Percentiles rank a stretch among this genome's conserved stretches.
phyloP scores from a whole-genome alignment of 2,113 vertebrate species.

The Neodontobutis hainanensis region DNA sequence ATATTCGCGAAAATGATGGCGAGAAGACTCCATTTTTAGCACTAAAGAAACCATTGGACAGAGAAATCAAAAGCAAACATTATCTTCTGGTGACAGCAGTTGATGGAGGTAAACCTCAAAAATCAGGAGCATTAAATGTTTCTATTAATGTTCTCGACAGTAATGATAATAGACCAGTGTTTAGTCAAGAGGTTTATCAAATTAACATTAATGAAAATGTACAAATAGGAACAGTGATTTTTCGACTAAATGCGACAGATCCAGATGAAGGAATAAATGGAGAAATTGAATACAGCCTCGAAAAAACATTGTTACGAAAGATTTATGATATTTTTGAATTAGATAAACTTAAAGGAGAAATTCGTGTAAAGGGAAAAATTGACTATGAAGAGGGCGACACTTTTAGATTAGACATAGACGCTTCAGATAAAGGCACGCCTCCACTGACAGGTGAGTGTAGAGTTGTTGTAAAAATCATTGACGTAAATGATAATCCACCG shows the following conservation, averaged over 20 bases:
- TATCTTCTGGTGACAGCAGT: conserved; percentile 47
- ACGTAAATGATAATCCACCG: conserved; percentile 80
- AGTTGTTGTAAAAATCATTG: conserved; percentile 67
- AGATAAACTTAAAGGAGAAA: conserved; percentile 54
- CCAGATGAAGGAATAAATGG: conserved; percentile 60
- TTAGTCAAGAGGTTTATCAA: conserved; percentile 36
- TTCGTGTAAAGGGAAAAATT: conserved; percentile 22
- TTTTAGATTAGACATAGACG: conserved; percentile 68
- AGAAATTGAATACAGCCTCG: conserved; percentile 59
- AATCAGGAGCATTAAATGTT: conserved; percentile 42
- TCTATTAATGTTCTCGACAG: conserved; percentile 51
- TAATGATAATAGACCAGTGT: conserved; percentile 68
- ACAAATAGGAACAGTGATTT: conserved; percentile 38
- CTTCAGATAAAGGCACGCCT: conserved; percentile 19
- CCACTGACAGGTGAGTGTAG: conserved; percentile 49
- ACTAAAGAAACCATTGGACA: conserved; percentile 52
- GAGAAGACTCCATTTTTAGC: conserved; percentile 58
- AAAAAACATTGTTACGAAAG: conserved; percentile 32
- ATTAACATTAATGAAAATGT: conserved; percentile 49
- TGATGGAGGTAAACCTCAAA: conserved; percentile 64
- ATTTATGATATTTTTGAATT: conserved; percentile 53
- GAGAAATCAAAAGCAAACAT: conserved; percentile 33
- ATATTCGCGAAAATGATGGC: conserved; percentile 37
- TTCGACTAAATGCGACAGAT: conserved; percentile 64
- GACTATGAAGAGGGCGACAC: conserved; percentile 51